Percentiles rank a stretch among this genome's conserved stretches.
Evolutionary conservation across 2,113 vertebrate genomes (phyloP).

Genomic region (Gorsachius goisagi): DNA sequence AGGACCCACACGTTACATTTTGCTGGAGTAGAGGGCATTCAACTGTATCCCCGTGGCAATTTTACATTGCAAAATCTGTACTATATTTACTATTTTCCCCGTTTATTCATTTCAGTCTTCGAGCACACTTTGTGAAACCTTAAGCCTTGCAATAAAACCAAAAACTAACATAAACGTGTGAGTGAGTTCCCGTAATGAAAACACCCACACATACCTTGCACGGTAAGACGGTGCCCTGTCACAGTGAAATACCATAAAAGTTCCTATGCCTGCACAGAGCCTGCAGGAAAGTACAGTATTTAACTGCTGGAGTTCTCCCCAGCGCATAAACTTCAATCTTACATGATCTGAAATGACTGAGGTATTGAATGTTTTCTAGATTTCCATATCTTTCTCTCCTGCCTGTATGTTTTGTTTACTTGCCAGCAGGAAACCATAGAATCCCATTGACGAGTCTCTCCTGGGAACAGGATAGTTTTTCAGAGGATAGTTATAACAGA

Average conservation of each 20-base stretch:
- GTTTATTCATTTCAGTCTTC: background rate
- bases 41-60: background rate
- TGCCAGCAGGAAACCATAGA: background rate
- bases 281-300: background rate
- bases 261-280: background rate
- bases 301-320: background rate
- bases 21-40: background rate
- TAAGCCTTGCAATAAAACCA: background rate
- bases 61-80: background rate
- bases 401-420: background rate
- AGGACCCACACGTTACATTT: background rate
- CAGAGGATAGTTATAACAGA: background rate
- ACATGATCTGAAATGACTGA: background rate
- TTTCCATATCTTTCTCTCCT: background rate
- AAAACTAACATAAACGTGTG: background rate
- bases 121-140: background rate
- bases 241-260: background rate
- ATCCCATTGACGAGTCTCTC: background rate
- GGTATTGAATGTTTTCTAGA: background rate
- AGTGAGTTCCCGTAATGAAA: background rate
- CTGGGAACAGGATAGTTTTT: background rate
- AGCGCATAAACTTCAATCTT: background rate
- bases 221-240: background rate
- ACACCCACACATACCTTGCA: background rate
- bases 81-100: background rate